Base-by-base conservation (phyloP, 2,113 vertebrate genomes). In the Carettochelys insculpta region DNA sequence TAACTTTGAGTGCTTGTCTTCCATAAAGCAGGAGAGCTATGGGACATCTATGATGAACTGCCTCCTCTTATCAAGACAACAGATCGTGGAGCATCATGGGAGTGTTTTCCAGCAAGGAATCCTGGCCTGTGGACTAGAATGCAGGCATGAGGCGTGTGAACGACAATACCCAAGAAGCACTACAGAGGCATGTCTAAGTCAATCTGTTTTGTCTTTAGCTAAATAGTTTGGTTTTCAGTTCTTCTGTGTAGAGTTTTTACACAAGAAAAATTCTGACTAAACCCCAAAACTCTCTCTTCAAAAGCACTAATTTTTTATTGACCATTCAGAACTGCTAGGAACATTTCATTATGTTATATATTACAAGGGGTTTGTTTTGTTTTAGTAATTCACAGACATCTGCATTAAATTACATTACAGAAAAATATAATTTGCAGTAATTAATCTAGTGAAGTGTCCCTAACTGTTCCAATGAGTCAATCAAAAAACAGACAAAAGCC, bases 281-380 rank as follows among this genome's bases (percentile, higher is more conserved):
- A 38, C 17, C 34, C n/a, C 54, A 56, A 29, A 56, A 56, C 13
- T 41, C 0, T 38, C 3, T 3, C 41, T 27, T 79, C 8, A 71
- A 80, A 93, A 56, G 2, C 3, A 13, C 83, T 54, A 54, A 48
- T 34, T 82, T 47, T 0, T 34, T 84, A 34, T 5, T 41, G 10
- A 27, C 1, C 56, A 10, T 79, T 80, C 1, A 6, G 3, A 81
- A 51, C 11, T 5, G 11, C 11, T 73, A 29, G 53, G 9, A 51
- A 3, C 11, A 3, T 24, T 25, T 53, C 25, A 53, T 25, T 41
- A 43, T 51, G 75, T 5, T 50, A 85, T 82, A 82, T 71, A 13
- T 25, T 81, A 24, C 8, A 43, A 73, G 10, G 41, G 41, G 50
- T 0, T 1, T 86, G 43, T 5, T 41, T 41, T 50, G 0, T 1